These are phyloP conservation scores for Silurus meridionalis DNA, from an alignment of 2,113 vertebrate species.

Conservation along the genomic window DNA sequence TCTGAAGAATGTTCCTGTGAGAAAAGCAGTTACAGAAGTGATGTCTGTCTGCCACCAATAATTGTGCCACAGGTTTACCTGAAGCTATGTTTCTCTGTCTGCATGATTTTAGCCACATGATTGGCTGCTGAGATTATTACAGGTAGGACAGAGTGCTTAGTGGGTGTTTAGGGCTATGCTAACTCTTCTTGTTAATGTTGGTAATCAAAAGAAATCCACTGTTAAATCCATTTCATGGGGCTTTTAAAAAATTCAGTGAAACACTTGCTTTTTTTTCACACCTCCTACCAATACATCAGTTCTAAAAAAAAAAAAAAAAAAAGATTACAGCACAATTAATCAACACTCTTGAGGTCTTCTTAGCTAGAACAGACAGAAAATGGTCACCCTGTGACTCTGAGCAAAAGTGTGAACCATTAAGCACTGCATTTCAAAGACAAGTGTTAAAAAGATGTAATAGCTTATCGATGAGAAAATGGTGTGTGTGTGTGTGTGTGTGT, in stretches of 20 bases:
- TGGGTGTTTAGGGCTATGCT: neutral
- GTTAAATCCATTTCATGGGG: neutral
- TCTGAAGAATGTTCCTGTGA: neutral
- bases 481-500: constrained; percentile 2
- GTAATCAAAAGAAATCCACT: neutral
- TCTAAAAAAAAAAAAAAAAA: neutral
- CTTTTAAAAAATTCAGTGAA: neutral
- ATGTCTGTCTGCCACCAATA: neutral
- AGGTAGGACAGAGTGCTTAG: neutral
- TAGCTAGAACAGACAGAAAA: neutral
- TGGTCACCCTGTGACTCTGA: too few relatives aligned
- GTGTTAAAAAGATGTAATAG: neutral
- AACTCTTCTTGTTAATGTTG: neutral
- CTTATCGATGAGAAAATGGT: neutral
- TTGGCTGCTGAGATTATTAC: neutral
- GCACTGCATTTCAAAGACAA: neutral
- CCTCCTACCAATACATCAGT: neutral
- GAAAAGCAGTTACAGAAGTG: neutral
- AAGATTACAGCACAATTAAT: neutral
- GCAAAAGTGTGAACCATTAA: neutral
- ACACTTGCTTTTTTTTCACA: neutral
- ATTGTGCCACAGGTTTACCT: neutral
- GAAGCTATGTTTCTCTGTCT: too few relatives aligned
- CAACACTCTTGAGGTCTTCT: neutral
- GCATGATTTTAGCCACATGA: neutral